Percentiles rank a stretch among this genome's conserved stretches.
These are phyloP conservation scores for Meliscaeva auricollis DNA, from an alignment of 2,888 invertebrate species.

Conservation along the genomic window DNA sequence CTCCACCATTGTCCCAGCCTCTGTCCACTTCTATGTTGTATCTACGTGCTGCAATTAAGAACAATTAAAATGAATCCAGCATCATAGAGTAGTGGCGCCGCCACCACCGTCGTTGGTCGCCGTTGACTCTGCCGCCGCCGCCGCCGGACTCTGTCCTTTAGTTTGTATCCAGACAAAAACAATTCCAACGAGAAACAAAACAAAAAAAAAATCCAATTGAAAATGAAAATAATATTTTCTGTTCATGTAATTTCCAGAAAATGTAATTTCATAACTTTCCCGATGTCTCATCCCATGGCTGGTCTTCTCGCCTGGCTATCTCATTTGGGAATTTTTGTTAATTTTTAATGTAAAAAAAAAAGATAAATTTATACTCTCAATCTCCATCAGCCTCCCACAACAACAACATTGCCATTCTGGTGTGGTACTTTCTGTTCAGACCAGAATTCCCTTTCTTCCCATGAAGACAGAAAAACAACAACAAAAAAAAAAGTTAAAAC, in stretches of 20 bases:
- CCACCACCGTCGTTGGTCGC: too few species aligned
- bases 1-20: too few species aligned
- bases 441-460: constrained; percentile 15
- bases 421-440: background rate
- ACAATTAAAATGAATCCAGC: constrained; percentile 70
- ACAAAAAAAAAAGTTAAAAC: background rate
- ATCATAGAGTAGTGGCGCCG: constrained; percentile 60
- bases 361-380: constrained; percentile 34
- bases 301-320: background rate
- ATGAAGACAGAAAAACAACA: too few species aligned
- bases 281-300: background rate
- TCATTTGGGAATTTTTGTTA: constrained; percentile 16
- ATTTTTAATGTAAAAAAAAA: constrained; percentile 37
- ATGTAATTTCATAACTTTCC: constrained; percentile 56
- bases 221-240: constrained; percentile 39
- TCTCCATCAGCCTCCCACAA: constrained; percentile 19
- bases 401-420: background rate
- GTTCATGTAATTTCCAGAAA: constrained; percentile 45
- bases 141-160: background rate
- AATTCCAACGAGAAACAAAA: background rate
- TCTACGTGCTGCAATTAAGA: constrained; percentile 71
- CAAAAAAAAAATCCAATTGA: background rate
- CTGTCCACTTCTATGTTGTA: constrained; percentile 5
- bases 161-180: constrained; percentile 19
- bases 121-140: background rate